Evolutionary conservation across 2,797 vertebrate genomes (phyloP), one percentile per base, ranked within the genome.

Genomic region (Enteromius viviparus): DNA sequence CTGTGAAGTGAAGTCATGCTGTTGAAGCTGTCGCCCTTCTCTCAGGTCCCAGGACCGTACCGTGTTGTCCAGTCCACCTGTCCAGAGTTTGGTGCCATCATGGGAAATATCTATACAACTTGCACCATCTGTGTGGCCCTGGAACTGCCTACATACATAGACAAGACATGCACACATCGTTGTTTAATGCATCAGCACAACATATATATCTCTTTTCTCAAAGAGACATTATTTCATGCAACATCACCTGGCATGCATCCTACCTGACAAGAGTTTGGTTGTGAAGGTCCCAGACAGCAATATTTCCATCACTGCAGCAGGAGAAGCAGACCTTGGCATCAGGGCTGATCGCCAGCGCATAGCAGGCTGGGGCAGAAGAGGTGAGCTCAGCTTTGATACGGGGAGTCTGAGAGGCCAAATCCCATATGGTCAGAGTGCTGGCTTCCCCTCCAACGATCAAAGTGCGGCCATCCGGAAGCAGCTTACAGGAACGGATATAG

Each of bases 21-120:
- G 98, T 94, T 99, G 98, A 17, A 99, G 97, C 92, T 99, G 98
- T 6, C 98, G 90, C 0, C 98, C 98, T 87, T 99, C 98, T 77
- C 98, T 94, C 88, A 99, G 92, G 89, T 99, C 98, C 98, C 98
- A 99, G 86, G 96, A 99, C 7, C 98, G 97, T 71, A 99, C 98
- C 0, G 98, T 99, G 93, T 99, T 99, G 92, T 99, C 98, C 68
- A 99, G 92, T 0, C 98, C 98, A 1, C 98, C 98, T 0, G 98
- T 99, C 98, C 98, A 99, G 89, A 99, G 89, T 87, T 99, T 99
- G 76, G 98, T 99, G 68, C 98, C 98, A 0, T 99, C 98, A 0
- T 99, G 97, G 1, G 98, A 99, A 89, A 99, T 99, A 72, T 99
- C 98, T 71, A 99, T 99, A 84, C 98, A 99, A 94, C 98, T 99